Evolutionary conservation across 2,797 vertebrate genomes (phyloP).

Genomic region (Valencia hispanica): DNA sequence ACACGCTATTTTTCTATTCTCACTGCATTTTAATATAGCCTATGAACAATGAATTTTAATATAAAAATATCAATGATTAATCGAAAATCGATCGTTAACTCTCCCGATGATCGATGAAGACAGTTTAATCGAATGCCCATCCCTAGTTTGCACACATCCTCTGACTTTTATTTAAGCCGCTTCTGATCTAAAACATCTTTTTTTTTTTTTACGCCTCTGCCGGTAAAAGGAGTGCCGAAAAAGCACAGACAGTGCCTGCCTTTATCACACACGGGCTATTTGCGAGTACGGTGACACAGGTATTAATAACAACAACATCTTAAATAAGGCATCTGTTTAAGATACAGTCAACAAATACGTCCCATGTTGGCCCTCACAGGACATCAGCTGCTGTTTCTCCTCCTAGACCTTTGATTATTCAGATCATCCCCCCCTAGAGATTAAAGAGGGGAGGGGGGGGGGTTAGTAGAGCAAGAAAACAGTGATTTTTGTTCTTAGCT

Average conservation of each 20-base stretch:
- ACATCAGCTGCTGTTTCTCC: background rate
- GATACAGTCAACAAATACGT: background rate
- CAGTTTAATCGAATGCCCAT: too few species aligned
- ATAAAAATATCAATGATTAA: too few species aligned
- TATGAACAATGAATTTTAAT: too few species aligned
- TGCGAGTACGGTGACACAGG: background rate
- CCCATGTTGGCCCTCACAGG: too few species aligned
- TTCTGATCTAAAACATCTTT: background rate
- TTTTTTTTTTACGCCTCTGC: background rate
- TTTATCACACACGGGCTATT: background rate
- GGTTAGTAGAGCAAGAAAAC: background rate
- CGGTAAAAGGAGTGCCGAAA: background rate
- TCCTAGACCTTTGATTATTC: background rate
- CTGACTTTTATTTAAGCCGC: background rate
- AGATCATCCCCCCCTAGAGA: background rate
- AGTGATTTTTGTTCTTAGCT: background rate
- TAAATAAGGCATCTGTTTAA: conserved; percentile 2
- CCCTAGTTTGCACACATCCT: background rate
- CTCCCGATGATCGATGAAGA: too few species aligned
- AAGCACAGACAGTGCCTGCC: background rate
- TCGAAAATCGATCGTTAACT: too few species aligned
- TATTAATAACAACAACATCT: conserved; percentile 20
- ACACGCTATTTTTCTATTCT: too few species aligned
- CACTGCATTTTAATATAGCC: too few species aligned
- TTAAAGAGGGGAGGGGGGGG: background rate